Evolutionary conservation across 2,797 vertebrate species (phyloP).

Genomic region (Synanceia verrucosa): DNA sequence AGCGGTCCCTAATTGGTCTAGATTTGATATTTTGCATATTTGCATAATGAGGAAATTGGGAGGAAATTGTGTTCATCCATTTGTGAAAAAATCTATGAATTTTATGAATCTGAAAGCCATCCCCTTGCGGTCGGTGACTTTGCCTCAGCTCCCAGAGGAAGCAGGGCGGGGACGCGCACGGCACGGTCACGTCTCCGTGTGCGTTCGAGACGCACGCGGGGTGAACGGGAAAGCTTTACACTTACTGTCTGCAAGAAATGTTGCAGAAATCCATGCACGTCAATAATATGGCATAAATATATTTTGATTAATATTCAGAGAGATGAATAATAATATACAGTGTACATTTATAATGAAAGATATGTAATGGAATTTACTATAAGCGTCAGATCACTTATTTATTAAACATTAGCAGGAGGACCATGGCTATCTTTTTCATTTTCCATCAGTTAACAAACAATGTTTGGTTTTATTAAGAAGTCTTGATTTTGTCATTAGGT

Average conservation of each 20-base stretch:
- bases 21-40: constrained; percentile 99
- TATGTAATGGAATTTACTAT: constrained; percentile 33
- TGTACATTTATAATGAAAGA: constrained; percentile 30
- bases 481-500: constrained; percentile 81
- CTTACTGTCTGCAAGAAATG: constrained; percentile 21
- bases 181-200: constrained; percentile 85
- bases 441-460: constrained; percentile 73
- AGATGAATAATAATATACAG: constrained; percentile 11
- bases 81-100: constrained; percentile 99
- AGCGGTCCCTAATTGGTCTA: constrained; percentile 99
- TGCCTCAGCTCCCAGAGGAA: constrained; percentile 92
- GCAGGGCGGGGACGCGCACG: constrained; percentile 80
- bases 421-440: constrained; percentile 63
- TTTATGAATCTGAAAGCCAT: constrained; percentile 95
- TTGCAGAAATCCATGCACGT: constrained; percentile 3
- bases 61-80: constrained; percentile 99
- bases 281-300: neutral
- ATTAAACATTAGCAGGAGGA: constrained; percentile 47
- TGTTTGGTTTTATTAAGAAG: constrained; percentile 78
- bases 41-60: constrained; percentile 99
- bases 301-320: constrained; percentile 12
- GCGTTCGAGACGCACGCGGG: constrained; percentile 60
- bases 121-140: constrained; percentile 95
- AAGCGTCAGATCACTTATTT: constrained; percentile 36
- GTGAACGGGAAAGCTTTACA: constrained; percentile 34